Evolutionary conservation across 2,113 vertebrate species (phyloP).

Genomic region (Phoxinus phoxinus): DNA sequence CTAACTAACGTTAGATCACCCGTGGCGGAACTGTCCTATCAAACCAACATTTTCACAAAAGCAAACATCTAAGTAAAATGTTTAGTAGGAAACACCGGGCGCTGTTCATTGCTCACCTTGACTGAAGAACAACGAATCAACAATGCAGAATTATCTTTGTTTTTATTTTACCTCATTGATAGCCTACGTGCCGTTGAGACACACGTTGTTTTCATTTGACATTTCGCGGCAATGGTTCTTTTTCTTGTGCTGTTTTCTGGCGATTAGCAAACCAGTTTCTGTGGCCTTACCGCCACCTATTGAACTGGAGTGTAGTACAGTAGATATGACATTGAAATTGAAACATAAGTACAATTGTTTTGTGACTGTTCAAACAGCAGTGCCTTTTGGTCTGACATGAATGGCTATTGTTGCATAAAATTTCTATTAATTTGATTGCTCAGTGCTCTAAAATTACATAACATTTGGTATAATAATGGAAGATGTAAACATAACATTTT

Average conservation of each 20-base stretch:
- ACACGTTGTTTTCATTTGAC: not conserved
- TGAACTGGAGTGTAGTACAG: not conserved
- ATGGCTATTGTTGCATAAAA: too few species aligned
- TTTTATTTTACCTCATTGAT: not conserved
- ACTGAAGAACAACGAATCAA: not conserved
- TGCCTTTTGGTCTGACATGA: too few species aligned
- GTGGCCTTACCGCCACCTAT: not conserved
- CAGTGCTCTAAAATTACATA: too few species aligned
- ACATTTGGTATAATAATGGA: too few species aligned
- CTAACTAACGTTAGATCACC: too few species aligned
- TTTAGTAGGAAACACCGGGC: not conserved
- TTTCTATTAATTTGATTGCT: too few species aligned
- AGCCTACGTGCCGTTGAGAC: not conserved
- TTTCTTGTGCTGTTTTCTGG: not conserved
- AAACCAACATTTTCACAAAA: too few species aligned
- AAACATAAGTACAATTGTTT: too few species aligned
- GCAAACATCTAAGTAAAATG: not conserved
- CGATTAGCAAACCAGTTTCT: not conserved
- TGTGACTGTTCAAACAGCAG: too few species aligned
- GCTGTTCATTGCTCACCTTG: not conserved
- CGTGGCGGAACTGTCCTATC: too few species aligned
- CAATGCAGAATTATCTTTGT: not conserved
- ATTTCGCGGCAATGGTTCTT: constrained; percentile 26
- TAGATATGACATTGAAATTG: too few species aligned
- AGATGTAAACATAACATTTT: too few species aligned